Conservation (phyloP, 2,888 invertebrate genomes). For the Caenorhabditis japonica region DNA sequence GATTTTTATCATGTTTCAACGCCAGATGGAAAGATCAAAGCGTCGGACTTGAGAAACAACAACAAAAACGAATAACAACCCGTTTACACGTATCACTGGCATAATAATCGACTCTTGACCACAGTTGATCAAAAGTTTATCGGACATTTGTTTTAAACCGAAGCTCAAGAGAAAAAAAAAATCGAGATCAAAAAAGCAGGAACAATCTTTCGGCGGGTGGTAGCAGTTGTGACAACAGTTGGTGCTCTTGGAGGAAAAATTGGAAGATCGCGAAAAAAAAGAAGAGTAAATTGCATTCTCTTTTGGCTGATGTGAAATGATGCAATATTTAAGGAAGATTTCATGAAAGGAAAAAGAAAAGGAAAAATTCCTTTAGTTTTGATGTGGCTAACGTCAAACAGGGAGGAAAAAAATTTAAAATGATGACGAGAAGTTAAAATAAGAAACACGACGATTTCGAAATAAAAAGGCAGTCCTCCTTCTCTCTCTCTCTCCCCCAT, state of each 20-base stretch:
- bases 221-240: conserved; percentile 41
- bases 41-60: not conserved
- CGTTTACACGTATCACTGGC: conserved; percentile 1
- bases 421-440: too few species aligned
- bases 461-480: too few species aligned
- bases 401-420: too few species aligned
- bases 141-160: conserved; percentile 9
- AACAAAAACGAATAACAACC: conserved; percentile 17
- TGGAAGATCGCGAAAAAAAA: conserved; percentile 8
- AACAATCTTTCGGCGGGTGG: conserved; percentile 37
- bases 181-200: conserved; percentile 40
- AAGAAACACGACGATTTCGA: too few species aligned
- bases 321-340: conserved; percentile 41
- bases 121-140: conserved; percentile 4
- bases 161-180: conserved; percentile 22
- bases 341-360: conserved; percentile 26
- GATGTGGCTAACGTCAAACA: too few species aligned
- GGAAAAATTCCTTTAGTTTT: conserved; percentile 5
- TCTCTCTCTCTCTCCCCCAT: too few species aligned
- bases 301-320: conserved; percentile 30
- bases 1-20: conserved; percentile 33
- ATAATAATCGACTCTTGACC: conserved; percentile 26
- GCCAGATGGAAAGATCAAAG: conserved; percentile 41
- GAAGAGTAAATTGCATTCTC: conserved; percentile 30
- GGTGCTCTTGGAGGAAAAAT: conserved; percentile 17